Evolutionary conservation across 2,797 vertebrate genomes (phyloP).

Genomic region (Allobates femoralis): DNA sequence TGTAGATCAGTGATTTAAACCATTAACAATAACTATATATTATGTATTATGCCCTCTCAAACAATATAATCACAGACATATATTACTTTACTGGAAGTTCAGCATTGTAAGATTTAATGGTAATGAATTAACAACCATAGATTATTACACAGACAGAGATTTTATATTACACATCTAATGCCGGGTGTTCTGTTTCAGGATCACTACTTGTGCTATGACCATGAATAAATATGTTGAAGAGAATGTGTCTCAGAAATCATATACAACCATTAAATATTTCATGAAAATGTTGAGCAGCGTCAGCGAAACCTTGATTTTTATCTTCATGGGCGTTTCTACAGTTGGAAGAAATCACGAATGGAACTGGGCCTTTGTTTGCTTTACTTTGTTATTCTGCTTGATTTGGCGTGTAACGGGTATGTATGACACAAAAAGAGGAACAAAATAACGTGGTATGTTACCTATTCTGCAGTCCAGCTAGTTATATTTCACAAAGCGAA

Average conservation of each 20-base stretch:
- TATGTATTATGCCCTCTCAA: background rate
- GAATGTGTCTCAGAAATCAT: slow-evolving; percentile 96
- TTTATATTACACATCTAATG: background rate
- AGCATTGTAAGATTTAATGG: background rate
- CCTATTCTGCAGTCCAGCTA: background rate
- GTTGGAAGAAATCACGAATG: slow-evolving; percentile 93
- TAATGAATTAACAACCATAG: background rate
- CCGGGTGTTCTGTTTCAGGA: slow-evolving; percentile 72
- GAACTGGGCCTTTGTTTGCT: slow-evolving; percentile 96
- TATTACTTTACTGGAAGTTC: background rate
- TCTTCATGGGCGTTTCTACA: slow-evolving; percentile 96
- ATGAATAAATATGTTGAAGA: slow-evolving; percentile 98
- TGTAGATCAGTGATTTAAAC: background rate
- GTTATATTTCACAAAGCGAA: background rate
- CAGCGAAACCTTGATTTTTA: slow-evolving; percentile 97
- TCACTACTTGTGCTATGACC: slow-evolving; percentile 93
- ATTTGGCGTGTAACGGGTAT: slow-evolving; percentile 92
- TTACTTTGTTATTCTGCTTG: slow-evolving; percentile 92
- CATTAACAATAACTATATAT: background rate
- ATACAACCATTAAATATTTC: slow-evolving; percentile 93
- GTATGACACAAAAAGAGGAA: slow-evolving; percentile 33
- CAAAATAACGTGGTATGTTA: background rate
- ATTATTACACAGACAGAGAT: background rate
- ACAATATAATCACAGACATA: background rate
- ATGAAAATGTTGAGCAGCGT: slow-evolving; percentile 96